Percentiles rank a stretch among this genome's conserved stretches.
phyloP scores from a whole-genome alignment of 1,140 invertebrate species.

The Diorhabda sublineata region DNA sequence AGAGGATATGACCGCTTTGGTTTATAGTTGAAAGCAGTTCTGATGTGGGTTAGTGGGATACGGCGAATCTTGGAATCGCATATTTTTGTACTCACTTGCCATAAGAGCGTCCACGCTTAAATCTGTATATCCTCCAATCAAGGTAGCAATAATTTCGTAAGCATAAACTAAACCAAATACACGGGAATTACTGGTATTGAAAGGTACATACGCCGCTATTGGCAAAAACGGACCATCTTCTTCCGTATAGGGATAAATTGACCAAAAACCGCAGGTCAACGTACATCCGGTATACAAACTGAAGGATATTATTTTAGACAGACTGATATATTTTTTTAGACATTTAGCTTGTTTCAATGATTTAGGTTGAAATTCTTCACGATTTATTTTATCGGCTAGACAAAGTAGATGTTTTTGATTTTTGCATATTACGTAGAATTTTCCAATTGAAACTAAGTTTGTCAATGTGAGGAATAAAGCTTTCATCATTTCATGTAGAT shows the following conservation, averaged over 20 bases:
- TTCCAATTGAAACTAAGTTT: conserved; percentile 17
- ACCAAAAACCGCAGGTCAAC: conserved; percentile 19
- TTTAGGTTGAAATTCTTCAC: conserved; percentile 22
- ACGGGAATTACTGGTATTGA: conserved; percentile 7
- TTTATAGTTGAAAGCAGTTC: too few relatives aligned
- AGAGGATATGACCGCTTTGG: too few relatives aligned
- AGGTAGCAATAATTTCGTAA: conserved; percentile 22
- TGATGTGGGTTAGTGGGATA: too few relatives aligned
- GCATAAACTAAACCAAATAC: conserved; percentile 17
- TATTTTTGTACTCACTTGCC: neutral
- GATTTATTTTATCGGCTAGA: conserved; percentile 11
- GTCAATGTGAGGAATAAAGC: conserved; percentile 20
- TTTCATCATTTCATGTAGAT: conserved; percentile 18
- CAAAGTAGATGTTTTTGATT: conserved; percentile 8
- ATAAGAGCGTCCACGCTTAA: conserved; percentile 19
- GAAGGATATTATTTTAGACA: conserved; percentile 17
- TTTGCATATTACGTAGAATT: conserved; percentile 13
- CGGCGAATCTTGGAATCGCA: too few relatives aligned
- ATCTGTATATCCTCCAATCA: conserved; percentile 17
- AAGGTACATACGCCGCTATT: conserved; percentile 17
- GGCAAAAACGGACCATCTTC: conserved; percentile 14
- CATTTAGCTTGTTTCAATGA: conserved; percentile 3
- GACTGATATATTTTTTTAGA: conserved; percentile 14
- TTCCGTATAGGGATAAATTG: conserved; percentile 19
- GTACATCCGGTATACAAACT: conserved; percentile 13